Base-by-base conservation (phyloP, 2,888 invertebrate genomes). In the Bhutanitis thaidina region DNA sequence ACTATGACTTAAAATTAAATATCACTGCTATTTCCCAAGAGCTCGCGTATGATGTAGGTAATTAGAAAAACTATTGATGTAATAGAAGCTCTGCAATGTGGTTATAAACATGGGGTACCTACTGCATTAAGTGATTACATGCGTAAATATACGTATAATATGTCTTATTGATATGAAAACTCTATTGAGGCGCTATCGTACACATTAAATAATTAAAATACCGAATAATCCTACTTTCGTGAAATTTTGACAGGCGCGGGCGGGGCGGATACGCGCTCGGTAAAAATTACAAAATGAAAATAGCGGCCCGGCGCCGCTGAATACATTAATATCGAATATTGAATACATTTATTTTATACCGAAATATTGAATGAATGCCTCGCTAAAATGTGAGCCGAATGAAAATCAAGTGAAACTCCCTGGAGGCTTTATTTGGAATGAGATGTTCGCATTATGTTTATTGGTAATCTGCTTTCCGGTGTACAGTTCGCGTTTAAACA, bases 261-360 rank as follows among this genome's bases (percentile, higher is more conserved):
- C 59, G 15, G 25, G 49, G 60, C 67, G 78, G 74, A 74, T 71
- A 83, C 80, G 82, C 80, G 80, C 80, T 85, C 83, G 77, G 79
- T 84, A 88, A 87, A 88, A 89, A 88, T 90, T 88, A 89, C 87
- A 88, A 87, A 89, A 88, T 88, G 89, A 82, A 89, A 87, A 89
- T 88, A 81, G 83, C 85, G 85, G 85, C 63, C 80, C 86, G 81
- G 77, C 80, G 79, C 80, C 77, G 77, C 71, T 84, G 86, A 84
- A 88, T 89, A 87, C 85, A 79, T 88, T 89, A 88, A 89, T 87
- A 90, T 89, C 71, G 79, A 86, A 90, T 89, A 90, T 89, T 85
- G 84, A 85, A 87, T 88, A 86, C 86, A 79, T 84, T 87, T 83
- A 77, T 69, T 71, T 74, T 67, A 67, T 70, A 77, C 83, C 77